Evolutionary conservation across 2,797 vertebrate species (phyloP).

Genomic region (Gallinago stenura): DNA sequence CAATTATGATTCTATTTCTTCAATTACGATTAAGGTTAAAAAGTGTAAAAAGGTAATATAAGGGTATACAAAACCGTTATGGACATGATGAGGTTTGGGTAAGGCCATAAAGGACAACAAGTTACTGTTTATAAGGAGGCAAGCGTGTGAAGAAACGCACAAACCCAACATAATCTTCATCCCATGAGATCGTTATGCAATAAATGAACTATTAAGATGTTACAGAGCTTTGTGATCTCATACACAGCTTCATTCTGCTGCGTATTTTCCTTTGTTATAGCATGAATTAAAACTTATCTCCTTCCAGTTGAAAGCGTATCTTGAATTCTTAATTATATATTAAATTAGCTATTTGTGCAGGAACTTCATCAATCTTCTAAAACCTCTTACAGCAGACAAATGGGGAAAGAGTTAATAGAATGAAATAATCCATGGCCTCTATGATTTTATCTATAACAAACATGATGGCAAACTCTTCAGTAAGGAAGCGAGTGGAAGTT

Average conservation of each 20-base stretch:
- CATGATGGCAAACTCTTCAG: neutral
- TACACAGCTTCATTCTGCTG: neutral
- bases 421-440: neutral
- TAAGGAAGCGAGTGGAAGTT: neutral
- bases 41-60: neutral
- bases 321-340: neutral
- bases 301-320: neutral
- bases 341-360: neutral
- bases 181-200: neutral
- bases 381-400: neutral
- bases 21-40: neutral
- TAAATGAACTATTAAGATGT: neutral
- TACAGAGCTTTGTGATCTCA: neutral
- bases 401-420: neutral
- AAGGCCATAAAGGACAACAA: neutral
- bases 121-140: neutral
- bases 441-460: neutral
- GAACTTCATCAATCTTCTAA: neutral
- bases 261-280: neutral
- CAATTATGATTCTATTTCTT: neutral
- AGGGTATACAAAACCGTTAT: neutral
- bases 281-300: slow-evolving; percentile 16
- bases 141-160: neutral
- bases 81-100: neutral
- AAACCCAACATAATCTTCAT: neutral